Conservation (phyloP, 2,888 invertebrate species). For the Penaeus monodon region DNA sequence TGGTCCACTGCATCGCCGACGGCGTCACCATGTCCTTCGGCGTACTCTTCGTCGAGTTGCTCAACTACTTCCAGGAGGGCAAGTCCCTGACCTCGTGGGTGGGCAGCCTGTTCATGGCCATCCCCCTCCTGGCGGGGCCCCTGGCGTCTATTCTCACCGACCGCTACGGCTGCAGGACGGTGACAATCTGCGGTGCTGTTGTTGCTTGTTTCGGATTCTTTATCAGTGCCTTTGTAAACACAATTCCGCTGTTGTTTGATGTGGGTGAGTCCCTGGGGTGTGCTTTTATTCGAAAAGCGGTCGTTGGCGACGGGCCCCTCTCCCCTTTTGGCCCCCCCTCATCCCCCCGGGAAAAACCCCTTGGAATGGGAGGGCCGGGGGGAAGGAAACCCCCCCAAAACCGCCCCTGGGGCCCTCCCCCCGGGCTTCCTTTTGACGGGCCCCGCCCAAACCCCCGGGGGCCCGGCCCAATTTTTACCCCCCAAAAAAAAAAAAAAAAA, state of each 20-base stretch:
- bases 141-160: conserved; percentile 87
- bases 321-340: conserved; percentile 17
- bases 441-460: no score
- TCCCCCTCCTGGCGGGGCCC: conserved; percentile 88
- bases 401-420: no score
- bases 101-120: conserved; percentile 90
- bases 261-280: no score
- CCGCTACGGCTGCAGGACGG: conserved; percentile 84
- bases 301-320: conserved; percentile 88
- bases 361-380: no score
- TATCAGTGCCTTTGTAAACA: conserved; percentile 79
- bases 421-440: no score
- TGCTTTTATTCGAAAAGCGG: conserved; percentile 87
- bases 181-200: conserved; percentile 83
- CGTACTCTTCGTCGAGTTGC: conserved; percentile 86
- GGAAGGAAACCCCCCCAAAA: no score
- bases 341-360: no score
- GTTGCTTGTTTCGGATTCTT: conserved; percentile 83
- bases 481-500: no score
- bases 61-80: conserved; percentile 84
- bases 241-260: conserved; percentile 82
- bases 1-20: conserved; percentile 91
- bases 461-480: no score
- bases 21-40: conserved; percentile 94
- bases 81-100: conserved; percentile 92